A percentile compares a stretch with the other conserved stretches of the same genome.
phyloP scores from a whole-genome alignment of 2,113 vertebrate species.

The Diadophis punctatus region DNA sequence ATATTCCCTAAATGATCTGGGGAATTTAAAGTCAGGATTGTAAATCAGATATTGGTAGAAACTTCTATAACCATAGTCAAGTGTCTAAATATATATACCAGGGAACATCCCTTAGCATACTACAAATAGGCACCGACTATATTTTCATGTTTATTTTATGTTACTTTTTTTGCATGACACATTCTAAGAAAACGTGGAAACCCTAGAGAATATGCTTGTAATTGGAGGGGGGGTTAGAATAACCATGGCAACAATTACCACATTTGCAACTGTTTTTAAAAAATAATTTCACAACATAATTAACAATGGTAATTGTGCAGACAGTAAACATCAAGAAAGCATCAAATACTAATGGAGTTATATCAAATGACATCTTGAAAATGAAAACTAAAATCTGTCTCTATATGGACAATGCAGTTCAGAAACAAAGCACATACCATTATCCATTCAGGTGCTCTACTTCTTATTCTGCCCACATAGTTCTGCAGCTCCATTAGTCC shows the following conservation, averaged over 20 bases:
- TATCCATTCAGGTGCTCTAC: slow-evolving; percentile 47
- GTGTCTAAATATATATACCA: neutral
- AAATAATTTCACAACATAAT: neutral
- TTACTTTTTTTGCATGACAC: neutral
- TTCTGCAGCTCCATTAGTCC: slow-evolving; percentile 61
- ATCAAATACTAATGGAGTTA: neutral
- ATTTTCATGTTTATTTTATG: neutral
- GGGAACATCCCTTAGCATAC: neutral
- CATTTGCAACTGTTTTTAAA: fast-evolving
- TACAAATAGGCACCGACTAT: fast-evolving
- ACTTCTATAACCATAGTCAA: neutral
- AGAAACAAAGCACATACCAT: slow-evolving; percentile 67
- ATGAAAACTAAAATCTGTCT: slow-evolving; percentile 34
- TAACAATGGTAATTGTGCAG: neutral
- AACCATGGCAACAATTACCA: neutral
- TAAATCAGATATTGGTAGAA: neutral
- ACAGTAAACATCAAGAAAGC: slow-evolving; percentile 9
- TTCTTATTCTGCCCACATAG: slow-evolving; percentile 55
- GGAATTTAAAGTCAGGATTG: slow-evolving; percentile 15
- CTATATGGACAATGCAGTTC: slow-evolving; percentile 35
- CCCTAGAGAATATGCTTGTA: slow-evolving; percentile 12
- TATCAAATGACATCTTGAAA: slow-evolving; percentile 19
- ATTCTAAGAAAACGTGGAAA: slow-evolving; percentile 5
- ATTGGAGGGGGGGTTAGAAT: neutral
- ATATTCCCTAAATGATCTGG: slow-evolving; percentile 11